Percentiles rank a stretch among this genome's conserved stretches.
Evolutionary conservation across 2,888 invertebrate genomes (phyloP).

Genomic region (Mesorhabditis spiculigera): DNA sequence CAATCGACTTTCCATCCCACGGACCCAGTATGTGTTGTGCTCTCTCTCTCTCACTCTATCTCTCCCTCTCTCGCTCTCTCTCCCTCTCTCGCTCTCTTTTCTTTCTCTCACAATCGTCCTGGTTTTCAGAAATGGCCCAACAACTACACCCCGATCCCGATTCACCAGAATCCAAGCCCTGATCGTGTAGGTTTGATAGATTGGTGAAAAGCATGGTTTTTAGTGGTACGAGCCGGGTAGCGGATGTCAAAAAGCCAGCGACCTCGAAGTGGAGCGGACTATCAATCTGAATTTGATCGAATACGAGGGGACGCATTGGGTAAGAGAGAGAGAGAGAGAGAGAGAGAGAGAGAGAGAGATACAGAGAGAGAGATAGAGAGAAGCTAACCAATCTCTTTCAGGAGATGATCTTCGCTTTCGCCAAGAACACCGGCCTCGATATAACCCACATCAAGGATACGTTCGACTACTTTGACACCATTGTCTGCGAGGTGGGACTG

Average conservation of each 20-base stretch:
- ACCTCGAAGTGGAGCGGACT: not conserved
- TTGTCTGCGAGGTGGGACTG: not conserved
- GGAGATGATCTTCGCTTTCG: not conserved
- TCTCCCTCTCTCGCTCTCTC: too few species aligned
- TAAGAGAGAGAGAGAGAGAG: not conserved
- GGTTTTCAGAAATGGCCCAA: conserved; percentile 12
- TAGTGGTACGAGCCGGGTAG: not conserved
- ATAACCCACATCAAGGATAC: not conserved
- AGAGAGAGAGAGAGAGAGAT: too few species aligned
- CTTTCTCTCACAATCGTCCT: too few species aligned
- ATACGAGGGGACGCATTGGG: not conserved
- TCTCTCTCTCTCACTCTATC: too few species aligned
- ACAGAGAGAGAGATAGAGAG: too few species aligned
- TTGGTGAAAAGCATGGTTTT: not conserved
- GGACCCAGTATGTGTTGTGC: not conserved
- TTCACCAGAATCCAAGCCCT: conserved; percentile 13
- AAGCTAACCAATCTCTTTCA: not conserved
- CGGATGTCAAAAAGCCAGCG: not conserved
- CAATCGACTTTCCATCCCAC: conserved; percentile 7
- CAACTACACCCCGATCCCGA: conserved; percentile 17
- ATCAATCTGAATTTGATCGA: not conserved
- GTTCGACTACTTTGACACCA: conserved; percentile 1
- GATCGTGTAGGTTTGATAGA: not conserved
- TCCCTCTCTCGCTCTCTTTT: too few species aligned
- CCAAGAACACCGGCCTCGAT: not conserved